Evolutionary conservation across 2,797 vertebrate species (phyloP), one percentile per base, ranked within the genome.

Genomic region (Diglossa cyanea): DNA sequence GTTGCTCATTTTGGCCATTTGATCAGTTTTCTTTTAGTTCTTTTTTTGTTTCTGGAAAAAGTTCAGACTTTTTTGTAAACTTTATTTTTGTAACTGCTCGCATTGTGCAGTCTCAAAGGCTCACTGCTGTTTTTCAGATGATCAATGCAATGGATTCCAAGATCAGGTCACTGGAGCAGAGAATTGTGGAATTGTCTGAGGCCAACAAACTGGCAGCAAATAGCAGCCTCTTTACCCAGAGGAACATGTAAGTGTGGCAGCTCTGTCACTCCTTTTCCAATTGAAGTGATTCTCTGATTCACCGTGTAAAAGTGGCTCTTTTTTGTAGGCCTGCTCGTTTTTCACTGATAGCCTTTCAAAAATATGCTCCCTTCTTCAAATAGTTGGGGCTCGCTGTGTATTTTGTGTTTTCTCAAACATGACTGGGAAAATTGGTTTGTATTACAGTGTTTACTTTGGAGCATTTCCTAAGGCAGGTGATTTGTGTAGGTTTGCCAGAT

Each of bases 121-220:
- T 71, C n/a, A 9, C 57, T 86, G 37, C 85, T 97, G 65, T 97
- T 97, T 98, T 98, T 95, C 90, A 99, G 99, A 99, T 99, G 97
- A 99, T 99, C 98, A 99, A 99, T 96, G 99, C 99, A 45, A 99
- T 99, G 99, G 99, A 99, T 97, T 99, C 99, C 7, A 99, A 99
- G 98, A 99, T 99, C 98, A 99, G 99, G 97, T 99, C 99, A 93
- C 97, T 99, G 98, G 99, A 99, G 97, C 99, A 99, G 97, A 99
- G 99, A 88, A 99, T 99, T 62, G 98, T 98, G 75, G 99, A 99
- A 96, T 95, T 99, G 93, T 99, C 99, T 6, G 99, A 99, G 97
- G 99, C 99, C 95, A 99, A 99, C 97, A 99, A 99, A 97, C 98
- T 99, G 83, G 99, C 99, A 6, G 99, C 99, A 85, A 99, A 99